Conservation (phyloP, 2,888 invertebrate species). For the Lasius fuliginosus region DNA sequence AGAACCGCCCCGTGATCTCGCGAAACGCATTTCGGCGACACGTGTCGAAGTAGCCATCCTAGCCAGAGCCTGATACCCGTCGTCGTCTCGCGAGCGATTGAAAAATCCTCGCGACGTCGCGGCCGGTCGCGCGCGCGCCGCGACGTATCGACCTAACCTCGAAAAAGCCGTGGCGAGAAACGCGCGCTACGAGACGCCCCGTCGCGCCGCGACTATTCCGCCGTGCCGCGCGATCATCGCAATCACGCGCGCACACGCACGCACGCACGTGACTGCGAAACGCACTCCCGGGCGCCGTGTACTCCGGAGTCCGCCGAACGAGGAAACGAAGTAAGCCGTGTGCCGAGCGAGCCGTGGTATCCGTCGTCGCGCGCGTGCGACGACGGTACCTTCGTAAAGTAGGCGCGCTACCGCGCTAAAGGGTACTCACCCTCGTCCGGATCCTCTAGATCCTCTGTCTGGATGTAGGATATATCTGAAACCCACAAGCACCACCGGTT, state of each 20-base stretch:
- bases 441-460: slow-evolving; percentile 82
- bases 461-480: slow-evolving; percentile 85
- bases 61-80: slow-evolving; percentile 59
- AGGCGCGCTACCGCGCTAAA: slow-evolving; percentile 55
- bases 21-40: slow-evolving; percentile 50
- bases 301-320: slow-evolving; percentile 67
- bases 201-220: not conserved
- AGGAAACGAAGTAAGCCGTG: slow-evolving; percentile 42
- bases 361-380: slow-evolving; percentile 14
- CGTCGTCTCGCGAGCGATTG: slow-evolving; percentile 55
- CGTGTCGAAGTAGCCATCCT: slow-evolving; percentile 67
- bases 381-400: slow-evolving; percentile 48
- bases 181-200: not conserved
- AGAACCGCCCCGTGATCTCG: slow-evolving; percentile 72
- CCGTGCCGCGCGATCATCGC: not conserved
- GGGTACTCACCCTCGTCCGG: slow-evolving; percentile 83
- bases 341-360: not conserved
- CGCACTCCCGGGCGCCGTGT: not conserved
- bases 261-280: not conserved
- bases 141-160: slow-evolving; percentile 64
- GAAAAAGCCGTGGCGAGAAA: slow-evolving; percentile 57
- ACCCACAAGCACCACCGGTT: slow-evolving; percentile 85
- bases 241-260: not conserved
- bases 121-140: slow-evolving; percentile 10
- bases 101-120: slow-evolving; percentile 37